A percentile compares a stretch with the other conserved stretches of the same genome.
Conservation (phyloP, 2,888 invertebrate genomes). For the Germaria angustata region DNA sequence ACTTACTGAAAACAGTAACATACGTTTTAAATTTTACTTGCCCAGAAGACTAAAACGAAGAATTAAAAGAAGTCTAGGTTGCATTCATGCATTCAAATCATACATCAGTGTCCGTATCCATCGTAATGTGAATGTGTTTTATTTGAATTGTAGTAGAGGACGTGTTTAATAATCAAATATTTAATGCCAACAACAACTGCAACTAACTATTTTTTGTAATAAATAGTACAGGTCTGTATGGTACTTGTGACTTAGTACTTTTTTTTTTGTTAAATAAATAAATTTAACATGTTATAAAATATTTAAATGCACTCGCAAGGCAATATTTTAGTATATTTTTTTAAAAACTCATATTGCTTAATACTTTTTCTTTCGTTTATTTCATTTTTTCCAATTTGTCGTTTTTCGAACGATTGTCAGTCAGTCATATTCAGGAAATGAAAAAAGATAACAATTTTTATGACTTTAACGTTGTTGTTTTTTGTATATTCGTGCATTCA, state of each 20-base stretch:
- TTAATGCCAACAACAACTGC: conserved; percentile 29
- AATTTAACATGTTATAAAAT: conserved; percentile 39
- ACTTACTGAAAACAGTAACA: not conserved
- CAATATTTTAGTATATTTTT: conserved; percentile 28
- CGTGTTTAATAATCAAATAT: conserved; percentile 45
- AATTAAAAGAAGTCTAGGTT: conserved; percentile 24
- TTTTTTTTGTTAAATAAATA: conserved; percentile 5
- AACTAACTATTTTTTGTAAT: not conserved
- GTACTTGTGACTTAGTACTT: not conserved
- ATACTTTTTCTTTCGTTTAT: conserved; percentile 28
- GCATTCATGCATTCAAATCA: conserved; percentile 25
- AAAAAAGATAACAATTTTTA: conserved; percentile 62
- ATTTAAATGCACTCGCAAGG: not conserved
- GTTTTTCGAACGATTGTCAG: conserved; percentile 11
- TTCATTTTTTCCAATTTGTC: conserved; percentile 26
- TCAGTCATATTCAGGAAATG: conserved; percentile 64
- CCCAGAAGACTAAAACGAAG: conserved; percentile 12
- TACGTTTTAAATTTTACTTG: conserved; percentile 29
- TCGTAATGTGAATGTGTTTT: not conserved
- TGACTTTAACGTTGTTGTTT: conserved; percentile 48
- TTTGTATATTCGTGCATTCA: conserved; percentile 1
- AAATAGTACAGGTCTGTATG: not conserved
- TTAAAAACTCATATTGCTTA: conserved; percentile 9
- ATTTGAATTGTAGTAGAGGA: conserved; percentile 35
- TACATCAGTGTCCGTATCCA: not conserved